These are phyloP conservation scores for Catagonus wagneri DNA, from an alignment of 2,113 vertebrate genomes.

Conservation along the genomic window DNA sequence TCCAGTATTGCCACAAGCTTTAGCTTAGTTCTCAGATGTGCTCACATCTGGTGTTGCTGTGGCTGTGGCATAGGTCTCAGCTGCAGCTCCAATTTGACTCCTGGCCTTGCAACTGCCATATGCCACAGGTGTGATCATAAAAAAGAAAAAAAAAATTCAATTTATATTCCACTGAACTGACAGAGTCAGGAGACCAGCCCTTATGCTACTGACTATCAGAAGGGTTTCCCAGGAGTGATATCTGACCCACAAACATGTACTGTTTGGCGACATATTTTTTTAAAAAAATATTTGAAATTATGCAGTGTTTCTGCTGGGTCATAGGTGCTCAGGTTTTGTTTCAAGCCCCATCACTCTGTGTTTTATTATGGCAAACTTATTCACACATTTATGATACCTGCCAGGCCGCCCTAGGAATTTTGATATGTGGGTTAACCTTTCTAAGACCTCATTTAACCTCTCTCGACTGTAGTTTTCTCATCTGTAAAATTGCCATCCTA, in stretches of 20 bases:
- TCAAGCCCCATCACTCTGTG: background rate
- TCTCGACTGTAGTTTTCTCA: constrained; percentile 5
- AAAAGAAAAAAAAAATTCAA: background rate
- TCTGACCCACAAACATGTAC: background rate
- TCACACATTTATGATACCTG: constrained; percentile 17
- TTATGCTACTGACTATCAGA: background rate
- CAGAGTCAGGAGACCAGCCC: background rate
- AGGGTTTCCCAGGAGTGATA: background rate
- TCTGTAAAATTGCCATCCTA: constrained; percentile 59
- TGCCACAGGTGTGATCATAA: no score
- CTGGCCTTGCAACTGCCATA: no score
- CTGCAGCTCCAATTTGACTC: no score
- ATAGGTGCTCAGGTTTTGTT: background rate
- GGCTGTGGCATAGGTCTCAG: no score
- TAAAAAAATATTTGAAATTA: background rate
- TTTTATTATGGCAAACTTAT: constrained; percentile 40
- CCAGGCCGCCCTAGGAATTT: background rate
- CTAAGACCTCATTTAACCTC: constrained; percentile 37
- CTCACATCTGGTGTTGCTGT: no score
- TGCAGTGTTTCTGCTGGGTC: background rate
- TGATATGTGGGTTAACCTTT: constrained; percentile 37
- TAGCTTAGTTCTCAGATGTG: no score
- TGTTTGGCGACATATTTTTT: background rate
- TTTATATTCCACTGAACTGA: background rate
- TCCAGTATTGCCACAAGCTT: no score